These are phyloP conservation scores for Andrena dorsata DNA, from an alignment of 2,888 invertebrate species.

Conservation along the genomic window DNA sequence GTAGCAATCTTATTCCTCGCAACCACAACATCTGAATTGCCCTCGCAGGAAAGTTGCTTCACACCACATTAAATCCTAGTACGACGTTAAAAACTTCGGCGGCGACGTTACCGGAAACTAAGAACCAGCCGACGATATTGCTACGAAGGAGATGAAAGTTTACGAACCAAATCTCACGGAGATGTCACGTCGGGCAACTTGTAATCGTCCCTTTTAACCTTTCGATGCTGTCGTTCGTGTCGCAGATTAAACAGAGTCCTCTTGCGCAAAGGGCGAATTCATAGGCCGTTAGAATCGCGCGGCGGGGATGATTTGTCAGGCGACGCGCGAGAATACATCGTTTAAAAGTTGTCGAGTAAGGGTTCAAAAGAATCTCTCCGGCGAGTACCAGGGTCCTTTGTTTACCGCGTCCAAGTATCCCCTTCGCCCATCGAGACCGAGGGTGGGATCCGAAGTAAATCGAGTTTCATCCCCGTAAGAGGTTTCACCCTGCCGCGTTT, in stretches of 20 bases:
- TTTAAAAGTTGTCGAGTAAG: slow-evolving; percentile 35
- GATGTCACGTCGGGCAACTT: not conserved
- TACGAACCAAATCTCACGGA: not conserved
- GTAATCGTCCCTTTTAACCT: slow-evolving; percentile 1
- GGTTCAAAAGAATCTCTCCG: slow-evolving; percentile 45
- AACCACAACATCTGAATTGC: not conserved
- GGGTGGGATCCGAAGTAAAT: slow-evolving; percentile 58
- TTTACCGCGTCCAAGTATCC: slow-evolving; percentile 67
- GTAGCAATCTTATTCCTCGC: not conserved
- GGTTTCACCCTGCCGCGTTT: slow-evolving; percentile 59
- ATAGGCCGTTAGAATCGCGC: slow-evolving; percentile 7
- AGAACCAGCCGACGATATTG: not conserved
- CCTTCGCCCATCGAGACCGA: slow-evolving; percentile 27
- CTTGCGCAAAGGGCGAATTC: slow-evolving; percentile 27
- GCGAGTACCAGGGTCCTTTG: slow-evolving; percentile 45
- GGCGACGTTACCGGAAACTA: slow-evolving; percentile 11
- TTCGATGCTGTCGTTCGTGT: not conserved
- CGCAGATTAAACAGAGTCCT: not conserved
- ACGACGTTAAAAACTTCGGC: not conserved
- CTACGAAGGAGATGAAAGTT: not conserved
- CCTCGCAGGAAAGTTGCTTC: not conserved
- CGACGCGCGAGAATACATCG: slow-evolving; percentile 25
- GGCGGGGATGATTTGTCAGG: slow-evolving; percentile 44
- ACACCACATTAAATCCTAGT: not conserved
- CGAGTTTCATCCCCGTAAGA: slow-evolving; percentile 70